Conservation (phyloP, 2,888 invertebrate species). For the Orchesellides sinensis region DNA sequence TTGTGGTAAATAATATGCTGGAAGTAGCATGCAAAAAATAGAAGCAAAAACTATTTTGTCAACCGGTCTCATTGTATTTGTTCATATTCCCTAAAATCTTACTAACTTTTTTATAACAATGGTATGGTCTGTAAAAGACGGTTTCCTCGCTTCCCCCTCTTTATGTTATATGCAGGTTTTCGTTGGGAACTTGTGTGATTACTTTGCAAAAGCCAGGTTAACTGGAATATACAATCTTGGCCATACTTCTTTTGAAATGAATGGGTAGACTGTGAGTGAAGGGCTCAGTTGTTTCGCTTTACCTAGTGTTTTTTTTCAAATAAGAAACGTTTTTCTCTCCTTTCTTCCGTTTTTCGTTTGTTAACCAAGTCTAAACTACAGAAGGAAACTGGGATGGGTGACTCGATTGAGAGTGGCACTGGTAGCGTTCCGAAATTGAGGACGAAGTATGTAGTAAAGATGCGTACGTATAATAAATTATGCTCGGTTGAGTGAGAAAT, state of each 20-base stretch:
- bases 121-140: not conserved
- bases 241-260: not conserved
- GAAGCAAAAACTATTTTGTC: constrained; percentile 22
- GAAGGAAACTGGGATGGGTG: constrained; percentile 23
- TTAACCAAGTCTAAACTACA: constrained; percentile 11
- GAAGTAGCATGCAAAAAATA: not conserved
- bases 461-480: constrained; percentile 58
- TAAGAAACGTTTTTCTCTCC: constrained; percentile 30
- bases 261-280: too few relatives aligned
- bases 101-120: constrained; percentile 25
- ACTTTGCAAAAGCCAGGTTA: too few relatives aligned
- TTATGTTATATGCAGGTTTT: not conserved
- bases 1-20: not conserved
- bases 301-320: not conserved
- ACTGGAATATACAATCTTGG: too few relatives aligned
- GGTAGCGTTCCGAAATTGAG: constrained; percentile 4
- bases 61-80: constrained; percentile 20
- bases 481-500: constrained; percentile 56
- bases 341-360: constrained; percentile 14
- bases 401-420: constrained; percentile 36
- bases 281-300: constrained; percentile 26
- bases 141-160: not conserved
- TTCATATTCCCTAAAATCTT: constrained; percentile 13
- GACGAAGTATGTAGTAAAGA: constrained; percentile 1
- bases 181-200: too few relatives aligned